Conservation (phyloP, 2,888 invertebrate species). For the Clitarchus hookeri region DNA sequence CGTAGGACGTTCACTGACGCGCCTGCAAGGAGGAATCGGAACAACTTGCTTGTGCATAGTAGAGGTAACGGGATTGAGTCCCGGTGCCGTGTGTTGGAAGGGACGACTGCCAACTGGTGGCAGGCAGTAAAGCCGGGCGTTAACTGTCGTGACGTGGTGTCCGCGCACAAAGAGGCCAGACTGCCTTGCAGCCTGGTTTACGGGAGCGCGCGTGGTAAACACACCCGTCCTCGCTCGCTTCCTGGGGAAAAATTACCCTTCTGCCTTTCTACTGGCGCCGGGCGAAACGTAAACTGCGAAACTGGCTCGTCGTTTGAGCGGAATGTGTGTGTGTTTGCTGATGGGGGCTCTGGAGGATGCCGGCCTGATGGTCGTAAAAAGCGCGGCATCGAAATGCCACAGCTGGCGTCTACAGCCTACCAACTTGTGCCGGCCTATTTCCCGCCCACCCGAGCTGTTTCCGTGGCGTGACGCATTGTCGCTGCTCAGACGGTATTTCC, state of each 20-base stretch:
- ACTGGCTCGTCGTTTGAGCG: not conserved
- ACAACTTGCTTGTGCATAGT: too few species aligned
- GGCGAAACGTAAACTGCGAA: not conserved
- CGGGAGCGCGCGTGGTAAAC: not conserved
- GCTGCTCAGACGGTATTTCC: too few species aligned
- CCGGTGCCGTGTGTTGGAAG: too few species aligned
- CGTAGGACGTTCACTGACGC: too few species aligned
- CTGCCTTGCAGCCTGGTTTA: not conserved
- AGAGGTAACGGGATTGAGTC: too few species aligned
- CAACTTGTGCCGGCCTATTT: too few species aligned
- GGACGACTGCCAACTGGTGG: not conserved
- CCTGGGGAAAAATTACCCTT: not conserved
- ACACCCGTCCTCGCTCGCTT: not conserved
- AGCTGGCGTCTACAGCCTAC: not conserved
- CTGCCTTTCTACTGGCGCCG: too few species aligned
- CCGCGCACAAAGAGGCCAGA: not conserved
- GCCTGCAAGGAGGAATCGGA: too few species aligned
- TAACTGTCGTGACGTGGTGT: not conserved
- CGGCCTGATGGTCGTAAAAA: too few species aligned
- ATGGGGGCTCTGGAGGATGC: not conserved
- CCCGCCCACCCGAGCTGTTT: too few species aligned
- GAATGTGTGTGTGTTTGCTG: not conserved
- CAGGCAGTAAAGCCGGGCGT: not conserved
- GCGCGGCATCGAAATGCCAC: too few species aligned
- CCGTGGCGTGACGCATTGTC: too few species aligned